These are phyloP conservation scores for Pseudopodoces humilis DNA, from an alignment of 2,113 vertebrate species.

Conservation along the genomic window DNA sequence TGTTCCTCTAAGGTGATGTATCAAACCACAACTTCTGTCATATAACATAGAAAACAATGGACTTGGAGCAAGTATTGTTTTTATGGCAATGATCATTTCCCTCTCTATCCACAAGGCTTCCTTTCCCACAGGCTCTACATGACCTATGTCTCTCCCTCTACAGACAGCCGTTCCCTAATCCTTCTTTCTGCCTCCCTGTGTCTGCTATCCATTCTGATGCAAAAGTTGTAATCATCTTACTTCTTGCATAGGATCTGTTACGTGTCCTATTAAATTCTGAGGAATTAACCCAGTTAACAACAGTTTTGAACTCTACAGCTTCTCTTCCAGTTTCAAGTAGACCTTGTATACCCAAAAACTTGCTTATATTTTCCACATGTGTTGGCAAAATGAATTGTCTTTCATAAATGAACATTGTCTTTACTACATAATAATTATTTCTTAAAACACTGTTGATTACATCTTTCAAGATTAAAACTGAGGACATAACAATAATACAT, in stretches of 20 bases:
- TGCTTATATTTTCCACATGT: background rate
- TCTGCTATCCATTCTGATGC: background rate
- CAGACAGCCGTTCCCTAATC: background rate
- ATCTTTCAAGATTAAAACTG: background rate
- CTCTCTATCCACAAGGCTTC: background rate
- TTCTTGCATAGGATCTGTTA: background rate
- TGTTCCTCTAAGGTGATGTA: background rate
- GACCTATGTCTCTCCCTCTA: background rate
- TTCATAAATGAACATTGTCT: background rate
- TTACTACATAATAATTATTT: background rate
- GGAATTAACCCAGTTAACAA: background rate
- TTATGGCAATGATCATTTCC: background rate
- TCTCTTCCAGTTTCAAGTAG: background rate
- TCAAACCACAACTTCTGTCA: background rate
- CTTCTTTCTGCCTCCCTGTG: background rate
- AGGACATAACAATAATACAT: background rate
- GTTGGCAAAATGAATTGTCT: background rate
- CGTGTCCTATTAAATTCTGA: background rate
- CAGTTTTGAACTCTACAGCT: background rate
- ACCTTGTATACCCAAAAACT: background rate
- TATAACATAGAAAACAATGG: background rate
- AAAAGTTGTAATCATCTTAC: background rate
- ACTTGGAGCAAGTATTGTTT: background rate
- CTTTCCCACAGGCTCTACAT: background rate
- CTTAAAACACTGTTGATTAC: background rate